Base-by-base conservation (phyloP, 1,140 invertebrate genomes). In the Chrysopa pallens region DNA sequence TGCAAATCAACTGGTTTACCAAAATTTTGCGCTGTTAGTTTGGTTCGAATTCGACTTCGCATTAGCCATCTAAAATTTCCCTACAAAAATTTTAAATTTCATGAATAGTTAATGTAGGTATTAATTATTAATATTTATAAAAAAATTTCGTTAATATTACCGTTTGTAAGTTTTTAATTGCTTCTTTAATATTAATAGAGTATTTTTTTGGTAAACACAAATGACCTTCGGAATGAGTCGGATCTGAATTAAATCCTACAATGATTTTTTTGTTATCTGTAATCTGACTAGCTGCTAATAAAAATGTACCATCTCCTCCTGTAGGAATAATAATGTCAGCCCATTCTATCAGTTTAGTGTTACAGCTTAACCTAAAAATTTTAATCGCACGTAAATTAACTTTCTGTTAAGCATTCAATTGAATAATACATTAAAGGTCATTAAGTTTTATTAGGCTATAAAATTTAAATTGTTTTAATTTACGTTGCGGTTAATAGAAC, bases 181-280 rank as follows among this genome's bases (percentile, higher is more conserved):
- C 80, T 56, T 76, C 67, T 57, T 70, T 67, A 55, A 93, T 73
- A 65, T 76, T 62, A 33, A 66, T 55, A 14, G 67, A 72, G 66
- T 73, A 71, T 59, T 82, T 74, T 46, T 80, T 79, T 17, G 90
- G 78, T 39, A 96, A 61, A 66, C 94, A 91, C 0, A 99, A 70
- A 54, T 86, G 76, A 0, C 95, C 95, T 57, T 94, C 89, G 0
- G 93, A 98, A 43, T 84, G 78, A 43, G 76, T 72, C 1, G 94
- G 93, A 61, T 96, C 86, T n/a, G 93, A 97, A 68, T 99, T 99
- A 49, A 98, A 86, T 1, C 95, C 95, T 52, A 99, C 80, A 31
- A 98, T 79, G 14, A 92, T 88, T 57, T 87, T 96, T 42, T 76
- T 70, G 50, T 72, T 67, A 48, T 77, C 61, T 38, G 56, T 61